Conservation (phyloP, 2,888 invertebrate species). For the Eudiplozoon nipponicum region DNA sequence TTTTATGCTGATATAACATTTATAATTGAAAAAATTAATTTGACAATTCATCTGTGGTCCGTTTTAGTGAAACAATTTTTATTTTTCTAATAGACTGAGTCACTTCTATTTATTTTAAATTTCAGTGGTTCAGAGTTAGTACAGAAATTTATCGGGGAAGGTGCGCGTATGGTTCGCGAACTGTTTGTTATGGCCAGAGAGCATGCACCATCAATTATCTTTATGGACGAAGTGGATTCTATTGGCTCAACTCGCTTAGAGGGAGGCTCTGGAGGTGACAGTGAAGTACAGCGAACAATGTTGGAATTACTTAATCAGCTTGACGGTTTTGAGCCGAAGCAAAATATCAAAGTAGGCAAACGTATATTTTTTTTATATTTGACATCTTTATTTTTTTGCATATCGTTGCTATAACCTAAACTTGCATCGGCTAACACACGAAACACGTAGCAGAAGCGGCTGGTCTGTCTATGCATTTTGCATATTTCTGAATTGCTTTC, state of each 20-base stretch:
- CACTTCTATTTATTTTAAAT: background rate
- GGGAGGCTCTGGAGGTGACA: slow-evolving; percentile 74
- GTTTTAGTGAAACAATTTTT: no score
- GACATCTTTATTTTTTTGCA: no score
- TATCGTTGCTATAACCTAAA: no score
- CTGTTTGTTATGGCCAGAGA: slow-evolving; percentile 98
- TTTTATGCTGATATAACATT: no score
- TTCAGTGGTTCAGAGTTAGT: slow-evolving; percentile 75
- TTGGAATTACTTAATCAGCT: slow-evolving; percentile 79
- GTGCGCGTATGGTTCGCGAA: slow-evolving; percentile 89
- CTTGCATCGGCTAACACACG: no score
- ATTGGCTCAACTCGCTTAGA: slow-evolving; percentile 93
- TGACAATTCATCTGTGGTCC: no score
- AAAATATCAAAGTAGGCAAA: slow-evolving; percentile 97
- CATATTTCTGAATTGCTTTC: no score
- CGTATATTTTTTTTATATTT: no score
- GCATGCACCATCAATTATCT: slow-evolving; percentile 93
- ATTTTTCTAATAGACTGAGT: background rate
- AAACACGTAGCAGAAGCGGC: no score
- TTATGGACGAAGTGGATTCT: slow-evolving; percentile 99
- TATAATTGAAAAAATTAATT: no score
- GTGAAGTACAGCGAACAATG: slow-evolving; percentile 96
- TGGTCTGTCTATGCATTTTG: no score
- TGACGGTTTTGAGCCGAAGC: slow-evolving; percentile 94
- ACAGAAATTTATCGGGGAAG: slow-evolving; percentile 96